These are phyloP conservation scores for Emys orbicularis DNA, from an alignment of 2,797 vertebrate species.

Conservation along the genomic window DNA sequence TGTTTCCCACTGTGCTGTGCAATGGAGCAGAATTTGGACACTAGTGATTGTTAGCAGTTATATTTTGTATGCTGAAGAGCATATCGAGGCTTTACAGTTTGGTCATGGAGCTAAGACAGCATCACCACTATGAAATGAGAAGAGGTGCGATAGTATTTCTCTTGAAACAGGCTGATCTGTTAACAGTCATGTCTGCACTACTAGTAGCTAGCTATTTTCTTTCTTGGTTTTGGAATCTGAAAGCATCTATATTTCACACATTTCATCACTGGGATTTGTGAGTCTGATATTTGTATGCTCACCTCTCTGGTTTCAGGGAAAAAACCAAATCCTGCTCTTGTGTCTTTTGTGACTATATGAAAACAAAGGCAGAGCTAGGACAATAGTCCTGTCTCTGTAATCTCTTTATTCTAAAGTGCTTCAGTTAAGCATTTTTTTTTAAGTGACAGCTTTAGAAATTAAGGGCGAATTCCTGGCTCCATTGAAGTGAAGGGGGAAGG, in stretches of 20 bases:
- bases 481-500: background rate
- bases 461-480: background rate
- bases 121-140: background rate
- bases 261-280: background rate
- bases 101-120: background rate
- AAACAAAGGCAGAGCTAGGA: background rate
- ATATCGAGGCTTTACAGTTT: background rate
- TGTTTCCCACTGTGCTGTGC: background rate
- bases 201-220: background rate
- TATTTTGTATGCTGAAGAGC: background rate
- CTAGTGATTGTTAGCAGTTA: fast-evolving
- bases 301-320: background rate
- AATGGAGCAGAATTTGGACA: background rate
- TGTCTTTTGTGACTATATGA: background rate
- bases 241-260: background rate
- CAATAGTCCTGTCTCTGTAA: background rate
- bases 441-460: background rate
- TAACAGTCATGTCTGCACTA: background rate
- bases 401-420: background rate
- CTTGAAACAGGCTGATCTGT: background rate
- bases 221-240: background rate
- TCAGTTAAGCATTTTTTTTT: too few relatives aligned
- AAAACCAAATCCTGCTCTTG: background rate
- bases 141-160: background rate
- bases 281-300: background rate